Percentiles rank a stretch among this genome's conserved stretches.
These are phyloP conservation scores for Caenorhabditis sp. DNA, from an alignment of 2,888 invertebrate species.

Conservation along the genomic window DNA sequence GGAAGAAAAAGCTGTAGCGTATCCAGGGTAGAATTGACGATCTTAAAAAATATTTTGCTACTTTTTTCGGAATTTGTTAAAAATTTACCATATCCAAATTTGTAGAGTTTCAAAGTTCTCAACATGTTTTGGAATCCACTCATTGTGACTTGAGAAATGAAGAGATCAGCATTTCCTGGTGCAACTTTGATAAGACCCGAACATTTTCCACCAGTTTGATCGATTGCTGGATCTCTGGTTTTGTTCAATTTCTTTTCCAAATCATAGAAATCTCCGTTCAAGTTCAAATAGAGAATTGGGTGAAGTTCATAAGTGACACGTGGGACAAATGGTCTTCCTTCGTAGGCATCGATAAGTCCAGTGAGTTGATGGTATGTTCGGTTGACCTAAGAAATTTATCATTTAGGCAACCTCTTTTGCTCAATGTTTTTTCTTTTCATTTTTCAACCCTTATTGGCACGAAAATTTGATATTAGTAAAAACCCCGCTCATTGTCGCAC, in stretches of 20 bases:
- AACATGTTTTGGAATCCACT: constrained; percentile 68
- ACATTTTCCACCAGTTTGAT: constrained; percentile 62
- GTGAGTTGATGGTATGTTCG: constrained; percentile 63
- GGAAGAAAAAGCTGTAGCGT: constrained; percentile 65
- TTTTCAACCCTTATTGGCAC: too few species aligned
- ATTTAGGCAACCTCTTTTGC: not conserved
- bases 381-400: constrained; percentile 49
- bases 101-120: constrained; percentile 71
- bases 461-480: too few species aligned
- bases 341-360: constrained; percentile 59
- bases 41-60: constrained; percentile 23
- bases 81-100: constrained; percentile 77
- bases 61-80: not conserved
- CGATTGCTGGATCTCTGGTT: constrained; percentile 61
- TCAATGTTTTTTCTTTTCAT: constrained; percentile 6
- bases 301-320: constrained; percentile 61
- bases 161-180: constrained; percentile 66
- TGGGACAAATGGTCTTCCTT: constrained; percentile 46
- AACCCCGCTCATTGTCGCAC: too few species aligned
- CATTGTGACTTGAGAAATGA: constrained; percentile 70
- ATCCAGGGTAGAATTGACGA: constrained; percentile 71
- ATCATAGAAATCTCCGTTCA: constrained; percentile 68
- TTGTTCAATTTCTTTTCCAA: constrained; percentile 70
- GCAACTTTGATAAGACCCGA: constrained; percentile 67
- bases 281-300: constrained; percentile 61